Evolutionary conservation across 2,888 invertebrate species (phyloP).

Genomic region (Pterostichus madidus): DNA sequence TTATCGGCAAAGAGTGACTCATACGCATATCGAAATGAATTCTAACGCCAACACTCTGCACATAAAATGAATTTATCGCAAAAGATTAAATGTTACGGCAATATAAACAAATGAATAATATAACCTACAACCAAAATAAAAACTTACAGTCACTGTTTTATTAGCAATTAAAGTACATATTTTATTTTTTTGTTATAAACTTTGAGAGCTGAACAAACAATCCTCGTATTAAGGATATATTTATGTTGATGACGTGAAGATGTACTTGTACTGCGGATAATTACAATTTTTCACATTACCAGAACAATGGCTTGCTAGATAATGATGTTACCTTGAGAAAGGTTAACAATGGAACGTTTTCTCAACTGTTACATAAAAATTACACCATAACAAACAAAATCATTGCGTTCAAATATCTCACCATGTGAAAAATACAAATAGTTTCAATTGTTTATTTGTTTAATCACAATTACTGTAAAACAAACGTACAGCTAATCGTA

Average conservation of each 20-base stretch:
- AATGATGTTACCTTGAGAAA: conserved; percentile 58
- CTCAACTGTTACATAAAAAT: conserved; percentile 53
- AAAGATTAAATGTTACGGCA: conserved; percentile 40
- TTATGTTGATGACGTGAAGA: conserved; percentile 26
- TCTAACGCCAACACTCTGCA: conserved; percentile 23
- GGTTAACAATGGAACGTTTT: conserved; percentile 52
- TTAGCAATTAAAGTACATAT: conserved; percentile 39
- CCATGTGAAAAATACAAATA: too few species aligned
- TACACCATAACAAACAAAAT: conserved; percentile 6
- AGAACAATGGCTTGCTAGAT: conserved; percentile 32
- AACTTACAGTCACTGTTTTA: conserved; percentile 38
- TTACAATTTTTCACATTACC: conserved; percentile 48
- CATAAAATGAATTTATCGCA: conserved; percentile 39
- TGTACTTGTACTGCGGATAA: background rate
- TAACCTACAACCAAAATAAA: conserved; percentile 32
- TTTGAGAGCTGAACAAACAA: conserved; percentile 4
- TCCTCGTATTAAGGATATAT: background rate
- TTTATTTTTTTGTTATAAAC: conserved; percentile 42
- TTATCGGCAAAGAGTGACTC: conserved; percentile 35
- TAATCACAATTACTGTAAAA: too few species aligned
- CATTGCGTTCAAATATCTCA: background rate
- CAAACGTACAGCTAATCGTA: too few species aligned
- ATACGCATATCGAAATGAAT: background rate
- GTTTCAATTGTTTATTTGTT: too few species aligned
- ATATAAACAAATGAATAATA: conserved; percentile 44